phyloP scores from a whole-genome alignment of 2,113 vertebrate genomes.

The Laterallus jamaicensis region DNA sequence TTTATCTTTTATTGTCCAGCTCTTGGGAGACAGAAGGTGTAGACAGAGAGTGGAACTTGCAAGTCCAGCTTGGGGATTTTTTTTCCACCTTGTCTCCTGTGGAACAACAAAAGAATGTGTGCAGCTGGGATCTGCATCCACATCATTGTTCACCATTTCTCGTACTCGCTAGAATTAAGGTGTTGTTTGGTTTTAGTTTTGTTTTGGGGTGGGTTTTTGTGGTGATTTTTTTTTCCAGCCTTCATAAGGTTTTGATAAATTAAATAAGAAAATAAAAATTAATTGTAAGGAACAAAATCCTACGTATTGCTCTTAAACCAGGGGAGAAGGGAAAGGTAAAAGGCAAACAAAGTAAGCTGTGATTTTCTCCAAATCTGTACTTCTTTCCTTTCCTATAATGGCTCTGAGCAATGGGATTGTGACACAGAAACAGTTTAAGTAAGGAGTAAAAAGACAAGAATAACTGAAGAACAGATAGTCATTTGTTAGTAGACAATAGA shows the following conservation, averaged over 20 bases:
- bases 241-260: not conserved
- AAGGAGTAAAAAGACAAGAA: not conserved
- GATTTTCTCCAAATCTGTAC: not conserved
- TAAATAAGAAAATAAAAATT: not conserved
- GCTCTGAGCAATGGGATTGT: not conserved
- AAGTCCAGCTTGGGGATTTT: not conserved
- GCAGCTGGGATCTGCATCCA: not conserved
- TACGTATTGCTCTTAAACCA: not conserved
- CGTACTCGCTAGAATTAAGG: not conserved
- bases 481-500: not conserved
- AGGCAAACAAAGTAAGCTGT: not conserved
- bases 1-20: constrained; percentile 2
- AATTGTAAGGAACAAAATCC: not conserved
- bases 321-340: not conserved
- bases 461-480: not conserved
- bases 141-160: not conserved
- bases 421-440: not conserved
- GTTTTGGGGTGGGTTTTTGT: no score
- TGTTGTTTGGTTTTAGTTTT: not conserved
- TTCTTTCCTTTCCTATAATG: not conserved
- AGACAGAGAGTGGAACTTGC: not conserved
- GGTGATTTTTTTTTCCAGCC: not conserved
- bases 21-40: not conserved
- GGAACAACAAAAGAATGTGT: not conserved
- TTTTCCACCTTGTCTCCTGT: not conserved